Conservation (phyloP, 2,888 invertebrate genomes). For the Perithous albicinctus region DNA sequence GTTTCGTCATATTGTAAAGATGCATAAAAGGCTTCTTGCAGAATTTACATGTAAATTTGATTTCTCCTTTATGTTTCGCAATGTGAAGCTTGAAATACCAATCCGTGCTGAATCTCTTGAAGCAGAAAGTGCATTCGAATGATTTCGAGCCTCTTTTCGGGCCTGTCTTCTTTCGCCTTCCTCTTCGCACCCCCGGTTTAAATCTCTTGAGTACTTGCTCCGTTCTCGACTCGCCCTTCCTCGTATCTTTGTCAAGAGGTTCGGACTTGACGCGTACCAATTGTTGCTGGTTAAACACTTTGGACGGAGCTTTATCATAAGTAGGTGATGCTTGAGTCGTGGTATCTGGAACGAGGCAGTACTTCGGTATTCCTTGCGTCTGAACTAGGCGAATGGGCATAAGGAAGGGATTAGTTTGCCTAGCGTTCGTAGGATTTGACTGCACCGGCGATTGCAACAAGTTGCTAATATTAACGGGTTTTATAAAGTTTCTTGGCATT, state of each 20-base stretch:
- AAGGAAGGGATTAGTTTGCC: conserved; percentile 75
- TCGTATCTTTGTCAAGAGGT: neutral
- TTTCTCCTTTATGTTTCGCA: conserved; percentile 78
- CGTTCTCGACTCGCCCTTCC: conserved; percentile 11
- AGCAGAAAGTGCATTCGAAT: conserved; percentile 79
- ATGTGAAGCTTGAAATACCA: conserved; percentile 82
- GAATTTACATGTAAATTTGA: conserved; percentile 75
- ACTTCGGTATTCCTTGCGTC: conserved; percentile 81
- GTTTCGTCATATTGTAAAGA: conserved; percentile 77
- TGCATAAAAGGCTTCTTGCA: conserved; percentile 78
- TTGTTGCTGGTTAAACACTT: neutral
- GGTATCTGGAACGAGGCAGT: conserved; percentile 79
- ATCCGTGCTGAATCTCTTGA: conserved; percentile 79
- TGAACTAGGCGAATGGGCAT: conserved; percentile 80
- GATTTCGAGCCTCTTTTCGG: conserved; percentile 68
- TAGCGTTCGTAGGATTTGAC: conserved; percentile 47
- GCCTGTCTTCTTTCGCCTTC: conserved; percentile 59
- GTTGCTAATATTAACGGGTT: conserved; percentile 49
- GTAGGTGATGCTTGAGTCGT: neutral
- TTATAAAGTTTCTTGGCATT: conserved; percentile 43
- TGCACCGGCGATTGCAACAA: conserved; percentile 47
- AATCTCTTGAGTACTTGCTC: conserved; percentile 40
- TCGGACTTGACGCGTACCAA: conserved; percentile 7
- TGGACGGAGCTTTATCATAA: conserved; percentile 22
- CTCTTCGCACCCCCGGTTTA: conserved; percentile 51